phyloP scores from a whole-genome alignment of 2,888 invertebrate genomes.

The Drosophila neutralis region DNA sequence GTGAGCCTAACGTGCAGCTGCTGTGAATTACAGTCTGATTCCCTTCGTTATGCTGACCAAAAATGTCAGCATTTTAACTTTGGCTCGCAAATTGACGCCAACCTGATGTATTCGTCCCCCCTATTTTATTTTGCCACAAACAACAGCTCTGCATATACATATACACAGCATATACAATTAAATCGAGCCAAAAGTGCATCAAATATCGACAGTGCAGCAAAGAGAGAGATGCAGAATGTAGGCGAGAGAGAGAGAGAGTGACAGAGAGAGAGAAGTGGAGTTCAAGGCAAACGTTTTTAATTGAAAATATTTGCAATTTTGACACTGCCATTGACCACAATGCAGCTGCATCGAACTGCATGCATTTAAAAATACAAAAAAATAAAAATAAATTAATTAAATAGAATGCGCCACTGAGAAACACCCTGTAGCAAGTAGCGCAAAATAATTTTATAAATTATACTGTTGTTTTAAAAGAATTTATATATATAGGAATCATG shows the following conservation, averaged over 20 bases:
- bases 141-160: constrained; percentile 32
- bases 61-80: constrained; percentile 52
- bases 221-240: neutral
- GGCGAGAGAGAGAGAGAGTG: neutral
- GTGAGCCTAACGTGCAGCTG: constrained; percentile 15
- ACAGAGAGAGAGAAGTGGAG: neutral
- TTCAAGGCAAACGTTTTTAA: constrained; percentile 60
- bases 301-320: constrained; percentile 76
- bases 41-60: constrained; percentile 39
- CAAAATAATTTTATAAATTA: neutral
- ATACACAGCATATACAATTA: constrained; percentile 58
- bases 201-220: constrained; percentile 28
- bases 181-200: constrained; percentile 54
- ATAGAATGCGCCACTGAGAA: neutral
- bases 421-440: constrained; percentile 10
- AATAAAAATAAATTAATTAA: neutral
- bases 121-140: constrained; percentile 20
- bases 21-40: constrained; percentile 43
- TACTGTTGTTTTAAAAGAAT: neutral
- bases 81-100: constrained; percentile 38
- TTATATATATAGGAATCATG: too few species aligned
- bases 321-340: constrained; percentile 72
- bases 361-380: constrained; percentile 37
- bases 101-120: constrained; percentile 11
- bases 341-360: constrained; percentile 43